Evolutionary conservation across 2,797 vertebrate genomes (phyloP), one percentile per base, ranked within the genome.

Genomic region (Crypturellus tataupa): DNA sequence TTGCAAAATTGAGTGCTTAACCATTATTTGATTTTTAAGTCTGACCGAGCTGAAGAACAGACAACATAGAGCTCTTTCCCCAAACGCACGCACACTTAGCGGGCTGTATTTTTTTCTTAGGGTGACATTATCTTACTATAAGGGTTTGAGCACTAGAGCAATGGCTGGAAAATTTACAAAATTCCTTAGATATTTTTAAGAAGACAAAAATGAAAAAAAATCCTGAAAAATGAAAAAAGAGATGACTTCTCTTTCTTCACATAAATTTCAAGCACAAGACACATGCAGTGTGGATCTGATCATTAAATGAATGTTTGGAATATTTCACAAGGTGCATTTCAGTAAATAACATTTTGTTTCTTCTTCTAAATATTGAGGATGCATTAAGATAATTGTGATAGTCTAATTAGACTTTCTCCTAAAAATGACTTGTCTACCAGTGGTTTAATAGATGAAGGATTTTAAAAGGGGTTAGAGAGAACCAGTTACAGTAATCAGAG

Each of bases 401-500:
- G 82, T 91, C 82, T 95, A 96, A 97, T 96, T 96, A 96, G 39
- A 85, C 59, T 95, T 97, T 97, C 72, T 94, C 64, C 95, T 97
- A 94, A 97, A 97, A 97, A 94, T 95, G 90, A 71, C 80, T 94
- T 96, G 76, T 96, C 94, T 97, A 84, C 55, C 89, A 94, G 80
- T 81, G 76, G 80, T 90, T 97, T 97, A 97, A 96, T 92, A 97
- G 94, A 95, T 96, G 83, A 96, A 97, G 53, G 82, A 93, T 97
- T 97, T 98, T 97, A 95, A 97, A 56, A 95, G 85, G 77, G 75
- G 44, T 88, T 97, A 85, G 76, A 94, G 93, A 93, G 87, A 97
- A 91, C 90, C 92, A 95, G 94, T 97, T 98, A 93, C 83, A 94
- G 94, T 97, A 97, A 96, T 97, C 96, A 95, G 94, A 95, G 94